These are phyloP conservation scores for Daboia siamensis DNA, from an alignment of 2,113 vertebrate genomes.

Conservation along the genomic window DNA sequence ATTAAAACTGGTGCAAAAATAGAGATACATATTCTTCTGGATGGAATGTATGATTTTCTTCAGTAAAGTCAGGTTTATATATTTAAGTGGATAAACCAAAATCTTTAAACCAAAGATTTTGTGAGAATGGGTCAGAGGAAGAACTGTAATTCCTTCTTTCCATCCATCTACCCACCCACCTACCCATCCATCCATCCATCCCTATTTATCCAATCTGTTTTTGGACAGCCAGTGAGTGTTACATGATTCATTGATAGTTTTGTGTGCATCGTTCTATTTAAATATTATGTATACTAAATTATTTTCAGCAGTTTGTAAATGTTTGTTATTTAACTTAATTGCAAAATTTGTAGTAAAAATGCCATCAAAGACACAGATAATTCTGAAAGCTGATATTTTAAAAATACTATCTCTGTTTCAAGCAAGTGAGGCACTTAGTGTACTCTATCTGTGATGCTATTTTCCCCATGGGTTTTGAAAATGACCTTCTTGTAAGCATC, in stretches of 20 bases:
- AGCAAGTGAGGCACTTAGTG: conserved; percentile 71
- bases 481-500: conserved; percentile 77
- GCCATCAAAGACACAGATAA: conserved; percentile 66
- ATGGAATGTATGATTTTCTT: neutral
- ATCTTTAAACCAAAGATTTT: neutral
- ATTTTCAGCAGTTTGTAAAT: conserved; percentile 47
- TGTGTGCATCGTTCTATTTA: conserved; percentile 40
- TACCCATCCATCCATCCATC: neutral
- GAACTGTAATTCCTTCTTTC: neutral
- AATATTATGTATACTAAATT: conserved; percentile 61
- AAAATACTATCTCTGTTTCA: conserved; percentile 62
- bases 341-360: conserved; percentile 71
- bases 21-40: neutral
- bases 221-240: neutral
- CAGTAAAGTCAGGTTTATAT: neutral
- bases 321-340: conserved; percentile 70
- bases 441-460: conserved; percentile 60
- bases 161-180: neutral
- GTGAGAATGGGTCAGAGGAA: neutral
- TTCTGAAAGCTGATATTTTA: conserved; percentile 64
- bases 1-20: neutral
- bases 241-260: neutral
- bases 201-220: neutral
- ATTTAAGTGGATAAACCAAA: neutral
- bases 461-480: conserved; percentile 73